Evolutionary conservation across 2,113 vertebrate genomes (phyloP).

Genomic region (Uria lomvia): DNA sequence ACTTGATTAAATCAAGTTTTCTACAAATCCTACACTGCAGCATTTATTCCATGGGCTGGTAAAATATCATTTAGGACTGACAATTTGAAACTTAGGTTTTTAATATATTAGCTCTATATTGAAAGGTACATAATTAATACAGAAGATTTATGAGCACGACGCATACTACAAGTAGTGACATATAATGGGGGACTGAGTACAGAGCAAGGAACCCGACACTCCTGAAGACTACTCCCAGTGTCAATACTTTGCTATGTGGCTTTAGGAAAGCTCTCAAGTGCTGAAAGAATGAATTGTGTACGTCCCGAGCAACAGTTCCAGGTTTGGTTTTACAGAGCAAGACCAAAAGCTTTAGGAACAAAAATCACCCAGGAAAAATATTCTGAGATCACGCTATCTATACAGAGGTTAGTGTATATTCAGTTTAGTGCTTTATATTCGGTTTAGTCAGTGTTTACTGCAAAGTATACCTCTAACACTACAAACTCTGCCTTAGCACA

Average conservation of each 20-base stretch:
- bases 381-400: not conserved
- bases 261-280: not conserved
- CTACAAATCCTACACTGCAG: not conserved
- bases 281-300: not conserved
- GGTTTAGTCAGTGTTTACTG: not conserved
- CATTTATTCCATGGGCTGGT: not conserved
- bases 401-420: not conserved
- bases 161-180: not conserved
- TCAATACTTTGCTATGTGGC: not conserved
- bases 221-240: not conserved
- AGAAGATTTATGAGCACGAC: not conserved
- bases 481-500: not conserved
- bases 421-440: not conserved
- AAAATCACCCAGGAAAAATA: not conserved
- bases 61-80: not conserved
- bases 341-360: not conserved
- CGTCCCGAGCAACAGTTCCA: not conserved
- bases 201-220: not conserved
- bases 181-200: not conserved
- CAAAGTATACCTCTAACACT: not conserved
- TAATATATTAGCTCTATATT: not conserved
- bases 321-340: not conserved
- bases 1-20: not conserved
- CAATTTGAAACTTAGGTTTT: not conserved
- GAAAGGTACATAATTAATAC: not conserved